These are phyloP conservation scores for Cirrhinus molitorella DNA, from an alignment of 2,797 vertebrate species.

Conservation along the genomic window DNA sequence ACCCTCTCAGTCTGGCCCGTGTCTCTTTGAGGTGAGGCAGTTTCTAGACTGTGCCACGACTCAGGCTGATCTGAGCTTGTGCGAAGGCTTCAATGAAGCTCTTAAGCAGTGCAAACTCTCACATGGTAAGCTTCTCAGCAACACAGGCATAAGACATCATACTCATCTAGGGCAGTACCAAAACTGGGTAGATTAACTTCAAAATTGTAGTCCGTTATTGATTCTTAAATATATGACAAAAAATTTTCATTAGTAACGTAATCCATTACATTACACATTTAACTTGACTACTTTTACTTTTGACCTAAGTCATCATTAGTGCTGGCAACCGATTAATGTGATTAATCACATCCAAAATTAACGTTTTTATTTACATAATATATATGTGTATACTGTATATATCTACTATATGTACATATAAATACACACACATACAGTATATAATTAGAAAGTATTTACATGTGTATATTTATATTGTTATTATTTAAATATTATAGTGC, in stretches of 20 bases:
- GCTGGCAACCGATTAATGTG: no score
- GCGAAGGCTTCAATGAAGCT: constrained; percentile 92
- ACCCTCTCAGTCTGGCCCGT: constrained; percentile 78
- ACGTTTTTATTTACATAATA: no score
- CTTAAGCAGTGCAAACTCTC: constrained; percentile 93
- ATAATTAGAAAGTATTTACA: no score
- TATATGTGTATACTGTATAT: no score
- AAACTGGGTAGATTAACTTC: not conserved
- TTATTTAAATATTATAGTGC: no score
- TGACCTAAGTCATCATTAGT: no score
- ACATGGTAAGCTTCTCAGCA: constrained; percentile 77
- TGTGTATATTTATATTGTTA: no score
- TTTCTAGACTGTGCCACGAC: constrained; percentile 92
- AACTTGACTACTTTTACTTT: no score
- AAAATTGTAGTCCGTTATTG: not conserved
- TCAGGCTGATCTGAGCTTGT: constrained; percentile 87
- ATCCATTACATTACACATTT: not conserved
- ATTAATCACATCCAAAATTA: no score
- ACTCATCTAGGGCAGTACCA: not conserved
- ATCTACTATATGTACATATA: no score
- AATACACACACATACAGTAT: no score
- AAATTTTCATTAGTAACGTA: not conserved
- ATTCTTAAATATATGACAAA: not conserved
- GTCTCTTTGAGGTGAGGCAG: constrained; percentile 91
- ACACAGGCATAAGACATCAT: not conserved